Evolutionary conservation across 2,797 vertebrate species (phyloP), one percentile per base, ranked within the genome.

Genomic region (Erethizon dorsatum): DNA sequence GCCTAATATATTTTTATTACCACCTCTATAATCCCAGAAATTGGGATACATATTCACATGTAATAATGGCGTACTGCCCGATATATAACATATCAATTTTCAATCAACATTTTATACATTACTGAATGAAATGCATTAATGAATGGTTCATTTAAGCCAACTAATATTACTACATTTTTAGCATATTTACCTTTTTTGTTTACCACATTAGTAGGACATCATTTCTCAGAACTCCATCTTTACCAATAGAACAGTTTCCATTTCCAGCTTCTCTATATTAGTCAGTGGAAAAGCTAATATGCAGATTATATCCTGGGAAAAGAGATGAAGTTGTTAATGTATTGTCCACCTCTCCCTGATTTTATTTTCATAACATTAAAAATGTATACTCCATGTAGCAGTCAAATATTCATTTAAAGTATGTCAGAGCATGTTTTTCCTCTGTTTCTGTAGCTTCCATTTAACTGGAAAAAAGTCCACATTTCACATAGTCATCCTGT

Each of bases 291-390:
- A 96, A 80, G 56, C 15, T n/a, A 11, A 11, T 87, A 59, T 77
- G 9, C 1, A 52, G 59, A 50, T 63, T 56, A 82, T 4, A 92
- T 63, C 8, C 24, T 47, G 9, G 2, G n/a, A 15, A 67, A 80
- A 90, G 31, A 61, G 37, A 67, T 63, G 22, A 82, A 90, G 9
- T 80, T 75, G 50, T 31, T n/a, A 20, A 13, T 63, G 6, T 33
- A 77, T 8, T 50, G 41, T 6, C 26, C 41, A 89, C 41, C 26
- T 91, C 20, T 57, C 18, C 2, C 33, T 41, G 1, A 24, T 92
- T 94, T 79, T 85, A 87, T 95, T 93, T 80, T 90, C 73, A 20
- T 85, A 92, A 73, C 22, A n/a, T 50, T 83, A 47, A 95, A 86
- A 84, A 82, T 41, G 24, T 17, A 88, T 95, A 92, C 75, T 80